Evolutionary conservation across 2,113 vertebrate genomes (phyloP).

Genomic region (Tilapia sparmanii): DNA sequence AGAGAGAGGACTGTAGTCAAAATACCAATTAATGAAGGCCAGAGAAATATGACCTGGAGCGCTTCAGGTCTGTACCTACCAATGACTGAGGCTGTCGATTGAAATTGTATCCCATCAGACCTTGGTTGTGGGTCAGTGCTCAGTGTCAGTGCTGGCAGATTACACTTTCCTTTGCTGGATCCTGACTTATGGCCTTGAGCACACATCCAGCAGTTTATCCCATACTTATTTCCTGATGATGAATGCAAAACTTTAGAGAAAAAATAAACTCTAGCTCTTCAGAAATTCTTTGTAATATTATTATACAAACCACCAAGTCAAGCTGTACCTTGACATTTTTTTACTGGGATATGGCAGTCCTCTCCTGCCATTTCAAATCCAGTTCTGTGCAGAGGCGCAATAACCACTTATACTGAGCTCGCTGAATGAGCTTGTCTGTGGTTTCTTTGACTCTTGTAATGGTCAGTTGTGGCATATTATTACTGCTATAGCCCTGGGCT

Average conservation of each 20-base stretch:
- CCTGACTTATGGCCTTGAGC: slow-evolving; percentile 48
- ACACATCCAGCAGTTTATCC: slow-evolving; percentile 41
- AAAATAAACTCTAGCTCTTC: slow-evolving; percentile 31
- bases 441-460: neutral
- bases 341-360: neutral
- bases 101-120: slow-evolving; percentile 68
- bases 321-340: neutral
- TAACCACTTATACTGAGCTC: neutral
- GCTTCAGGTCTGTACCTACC: slow-evolving; percentile 54
- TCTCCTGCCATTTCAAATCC: neutral
- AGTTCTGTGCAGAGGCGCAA: neutral
- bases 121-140: slow-evolving; percentile 59
- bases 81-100: slow-evolving; percentile 55
- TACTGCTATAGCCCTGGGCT: neutral
- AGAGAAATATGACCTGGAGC: slow-evolving; percentile 60
- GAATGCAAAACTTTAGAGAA: slow-evolving; percentile 33
- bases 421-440: neutral
- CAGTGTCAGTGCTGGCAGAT: slow-evolving; percentile 54
- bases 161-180: slow-evolving; percentile 45
- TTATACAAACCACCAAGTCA: slow-evolving; percentile 8
- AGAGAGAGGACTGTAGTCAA: slow-evolving; percentile 67
- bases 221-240: slow-evolving; percentile 6
- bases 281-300: slow-evolving; percentile 19
- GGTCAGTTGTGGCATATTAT: neutral
- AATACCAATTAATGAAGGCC: slow-evolving; percentile 72